These are phyloP conservation scores for Sanderia malayensis DNA, from an alignment of 30 jellyfish, hydroid and myxozoan genomes.

Conservation along the genomic window DNA sequence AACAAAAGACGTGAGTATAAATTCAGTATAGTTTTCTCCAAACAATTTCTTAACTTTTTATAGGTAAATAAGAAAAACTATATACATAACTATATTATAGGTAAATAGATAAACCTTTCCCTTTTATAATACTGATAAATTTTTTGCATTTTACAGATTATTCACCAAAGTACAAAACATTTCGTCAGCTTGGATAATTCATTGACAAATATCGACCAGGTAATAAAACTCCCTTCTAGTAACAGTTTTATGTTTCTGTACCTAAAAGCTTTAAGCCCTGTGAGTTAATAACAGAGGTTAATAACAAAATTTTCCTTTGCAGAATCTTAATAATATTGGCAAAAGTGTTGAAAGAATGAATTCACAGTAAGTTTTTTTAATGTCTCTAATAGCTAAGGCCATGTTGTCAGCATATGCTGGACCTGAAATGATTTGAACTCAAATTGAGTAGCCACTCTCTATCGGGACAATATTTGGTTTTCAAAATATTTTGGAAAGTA, in stretches of 20 bases:
- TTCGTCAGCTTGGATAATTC: conserved; percentile 36
- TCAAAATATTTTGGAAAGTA: too few relatives aligned
- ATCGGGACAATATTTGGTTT: too few relatives aligned
- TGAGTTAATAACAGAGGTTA: background rate
- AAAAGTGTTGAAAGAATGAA: background rate
- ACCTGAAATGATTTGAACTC: too few relatives aligned
- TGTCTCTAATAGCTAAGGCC: too few relatives aligned
- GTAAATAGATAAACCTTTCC: background rate
- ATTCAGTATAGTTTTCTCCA: background rate
- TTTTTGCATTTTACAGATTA: conserved; percentile 15
- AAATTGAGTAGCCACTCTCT: too few relatives aligned
- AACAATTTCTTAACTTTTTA: too few relatives aligned
- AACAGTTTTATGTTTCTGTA: background rate
- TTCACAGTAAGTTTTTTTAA: too few relatives aligned
- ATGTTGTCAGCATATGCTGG: too few relatives aligned
- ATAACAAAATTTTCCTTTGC: too few relatives aligned
- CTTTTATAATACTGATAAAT: too few relatives aligned
- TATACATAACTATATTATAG: background rate
- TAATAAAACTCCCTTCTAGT: too few relatives aligned
- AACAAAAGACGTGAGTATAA: conserved; percentile 35
- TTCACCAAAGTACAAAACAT: conserved; percentile 45
- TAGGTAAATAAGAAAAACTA: background rate
- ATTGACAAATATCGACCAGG: conserved; percentile 16
- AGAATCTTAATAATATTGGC: too few relatives aligned
- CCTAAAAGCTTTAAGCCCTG: background rate